Conservation (phyloP, 2,113 vertebrate species). For the Galemys pyrenaicus region DNA sequence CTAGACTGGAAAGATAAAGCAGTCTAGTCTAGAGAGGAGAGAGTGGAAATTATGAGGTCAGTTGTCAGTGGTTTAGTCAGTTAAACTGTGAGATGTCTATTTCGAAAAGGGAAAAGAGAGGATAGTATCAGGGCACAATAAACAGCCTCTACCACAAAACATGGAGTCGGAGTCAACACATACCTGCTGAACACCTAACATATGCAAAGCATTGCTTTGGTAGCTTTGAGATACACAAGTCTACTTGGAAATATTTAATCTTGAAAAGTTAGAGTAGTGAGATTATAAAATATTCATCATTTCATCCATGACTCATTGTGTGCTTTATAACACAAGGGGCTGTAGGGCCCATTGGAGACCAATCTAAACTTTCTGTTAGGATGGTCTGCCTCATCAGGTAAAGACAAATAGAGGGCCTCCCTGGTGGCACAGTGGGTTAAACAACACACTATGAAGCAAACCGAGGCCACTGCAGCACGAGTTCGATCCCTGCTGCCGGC, state of each 20-base stretch:
- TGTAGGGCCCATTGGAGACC: background rate
- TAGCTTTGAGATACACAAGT: background rate
- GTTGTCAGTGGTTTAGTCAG: background rate
- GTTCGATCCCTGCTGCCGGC: too few species aligned
- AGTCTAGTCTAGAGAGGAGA: background rate
- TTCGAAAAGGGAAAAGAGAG: background rate
- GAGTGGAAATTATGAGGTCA: background rate
- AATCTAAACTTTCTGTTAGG: background rate
- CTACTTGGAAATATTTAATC: background rate
- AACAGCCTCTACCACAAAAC: background rate
- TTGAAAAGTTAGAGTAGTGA: slow-evolving; percentile 21
- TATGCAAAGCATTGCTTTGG: background rate
- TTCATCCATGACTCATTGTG: background rate
- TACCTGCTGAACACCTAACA: background rate
- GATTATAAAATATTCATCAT: background rate
- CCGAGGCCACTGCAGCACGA: too few species aligned
- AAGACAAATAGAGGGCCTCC: too few species aligned
- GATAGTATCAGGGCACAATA: background rate
- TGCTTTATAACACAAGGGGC: background rate
- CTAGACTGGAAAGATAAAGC: background rate
- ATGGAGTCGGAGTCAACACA: background rate
- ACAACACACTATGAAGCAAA: too few species aligned
- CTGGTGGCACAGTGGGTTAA: too few species aligned
- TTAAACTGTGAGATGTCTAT: slow-evolving; percentile 5
- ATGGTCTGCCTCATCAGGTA: background rate